phyloP scores from a whole-genome alignment of 2,797 vertebrate genomes.

The Bufotes viridis region DNA sequence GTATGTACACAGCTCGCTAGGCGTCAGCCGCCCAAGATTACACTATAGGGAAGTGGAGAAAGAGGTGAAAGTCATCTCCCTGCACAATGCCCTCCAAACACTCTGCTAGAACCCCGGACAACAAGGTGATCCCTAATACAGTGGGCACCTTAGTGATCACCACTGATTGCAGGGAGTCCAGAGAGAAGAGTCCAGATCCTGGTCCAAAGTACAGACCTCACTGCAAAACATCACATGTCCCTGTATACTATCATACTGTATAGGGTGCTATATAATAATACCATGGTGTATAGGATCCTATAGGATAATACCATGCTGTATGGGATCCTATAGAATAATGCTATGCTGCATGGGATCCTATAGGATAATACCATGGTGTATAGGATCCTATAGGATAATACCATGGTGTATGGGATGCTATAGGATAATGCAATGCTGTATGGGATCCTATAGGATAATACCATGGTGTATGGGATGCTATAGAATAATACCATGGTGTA shows the following conservation, averaged over 20 bases:
- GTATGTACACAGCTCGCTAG: conserved; percentile 27
- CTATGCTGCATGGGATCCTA: neutral
- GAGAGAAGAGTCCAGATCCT: neutral
- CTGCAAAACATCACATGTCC: neutral
- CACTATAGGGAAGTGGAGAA: conserved; percentile 1
- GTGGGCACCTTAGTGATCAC: neutral
- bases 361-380: neutral
- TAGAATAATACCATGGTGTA: neutral
- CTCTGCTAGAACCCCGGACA: neutral
- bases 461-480: neutral
- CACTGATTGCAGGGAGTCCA: neutral
- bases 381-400: neutral
- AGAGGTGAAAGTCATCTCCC: neutral
- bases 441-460: neutral
- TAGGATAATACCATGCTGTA: neutral
- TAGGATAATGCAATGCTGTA: neutral
- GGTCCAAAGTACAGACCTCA: neutral
- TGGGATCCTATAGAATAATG: neutral
- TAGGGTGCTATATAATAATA: neutral
- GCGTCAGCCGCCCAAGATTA: conserved; percentile 18
- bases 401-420: neutral
- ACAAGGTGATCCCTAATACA: neutral
- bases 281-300: neutral
- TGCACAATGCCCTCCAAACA: neutral
- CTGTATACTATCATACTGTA: neutral